Percentiles rank a stretch among this genome's conserved stretches.
phyloP scores from a whole-genome alignment of 2,113 vertebrate species.

The Zosterops hypoxanthus region DNA sequence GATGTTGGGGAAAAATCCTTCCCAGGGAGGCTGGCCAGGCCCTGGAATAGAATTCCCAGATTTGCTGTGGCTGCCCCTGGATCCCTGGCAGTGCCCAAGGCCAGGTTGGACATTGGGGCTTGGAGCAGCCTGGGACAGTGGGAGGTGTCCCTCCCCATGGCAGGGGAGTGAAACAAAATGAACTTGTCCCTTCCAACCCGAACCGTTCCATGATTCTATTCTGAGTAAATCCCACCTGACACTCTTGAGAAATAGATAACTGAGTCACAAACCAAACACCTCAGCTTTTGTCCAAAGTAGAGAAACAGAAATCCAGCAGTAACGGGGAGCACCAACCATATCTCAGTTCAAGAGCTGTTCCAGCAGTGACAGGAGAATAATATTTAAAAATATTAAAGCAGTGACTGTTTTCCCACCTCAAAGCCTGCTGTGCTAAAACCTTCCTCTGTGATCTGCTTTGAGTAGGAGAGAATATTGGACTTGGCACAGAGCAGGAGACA shows the following conservation, averaged over 20 bases:
- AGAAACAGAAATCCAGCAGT: background rate
- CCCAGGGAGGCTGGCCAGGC: too few species aligned
- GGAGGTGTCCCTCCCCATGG: background rate
- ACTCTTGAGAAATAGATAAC: background rate
- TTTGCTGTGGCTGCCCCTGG: background rate
- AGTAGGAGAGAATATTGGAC: background rate
- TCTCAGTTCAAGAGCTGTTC: background rate
- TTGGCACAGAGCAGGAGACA: background rate
- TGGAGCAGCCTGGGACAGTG: background rate
- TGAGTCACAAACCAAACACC: background rate
- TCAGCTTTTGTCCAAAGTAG: background rate
- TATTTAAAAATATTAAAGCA: background rate
- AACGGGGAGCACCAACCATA: background rate
- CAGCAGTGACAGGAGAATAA: background rate
- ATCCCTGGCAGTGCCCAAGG: background rate
- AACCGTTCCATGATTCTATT: background rate
- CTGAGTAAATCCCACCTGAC: background rate
- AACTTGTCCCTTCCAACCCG: background rate
- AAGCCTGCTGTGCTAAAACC: background rate
- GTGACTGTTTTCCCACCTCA: background rate
- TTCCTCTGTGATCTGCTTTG: background rate
- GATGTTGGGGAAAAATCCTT: too few species aligned
- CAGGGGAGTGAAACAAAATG: rapidly evolving
- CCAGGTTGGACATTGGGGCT: background rate
- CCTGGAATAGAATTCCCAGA: too few species aligned